Evolutionary conservation across 2,888 invertebrate species (phyloP), one percentile per base, ranked within the genome.

Genomic region (Dryadula phaetusa): DNA sequence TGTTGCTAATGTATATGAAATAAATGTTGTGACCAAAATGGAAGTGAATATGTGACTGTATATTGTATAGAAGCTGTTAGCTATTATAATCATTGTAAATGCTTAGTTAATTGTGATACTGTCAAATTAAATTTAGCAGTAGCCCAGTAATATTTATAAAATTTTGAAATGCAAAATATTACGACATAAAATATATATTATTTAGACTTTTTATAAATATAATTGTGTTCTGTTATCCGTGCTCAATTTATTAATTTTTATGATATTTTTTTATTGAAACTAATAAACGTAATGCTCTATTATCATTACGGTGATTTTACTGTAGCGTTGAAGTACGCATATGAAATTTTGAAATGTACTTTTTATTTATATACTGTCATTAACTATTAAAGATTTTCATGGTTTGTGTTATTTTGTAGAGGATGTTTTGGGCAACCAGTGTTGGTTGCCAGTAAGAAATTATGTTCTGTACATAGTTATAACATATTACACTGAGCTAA

Each of bases 61-160:
- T 53, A 47, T 68, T 70, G 64, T 64, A 60, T 49, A 63, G 25
- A 66, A 69, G 60, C 60, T 70, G 66, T 72, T 74, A 72, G 70
- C 72, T 75, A 74, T 67, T 69, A 70, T 73, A 70, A 67, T 62
- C 62, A 62, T 73, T 78, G 76, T 77, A 76, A 76, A 77, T 76
- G 74, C 75, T 73, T 76, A 71, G 67, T 64, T 72, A 64, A 70
- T 69, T 64, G 64, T 70, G 68, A 67, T 69, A 67, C 62, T 42
- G 62, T 52, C 25, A 62, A 72, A 64, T 62, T 68, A 66, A 42
- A 44, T 42, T 25, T n/a, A 62, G 22, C 53, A 32, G 16, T 46
- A 40, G 25, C 46, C 47, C 47, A 58, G 56, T 34, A 60, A 42
- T 22, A 42, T 0, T 25, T 58, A 10, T 8, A 22, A n/a, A 16